Base-by-base conservation (phyloP, 2,888 invertebrate species). In the Helleia helle region DNA sequence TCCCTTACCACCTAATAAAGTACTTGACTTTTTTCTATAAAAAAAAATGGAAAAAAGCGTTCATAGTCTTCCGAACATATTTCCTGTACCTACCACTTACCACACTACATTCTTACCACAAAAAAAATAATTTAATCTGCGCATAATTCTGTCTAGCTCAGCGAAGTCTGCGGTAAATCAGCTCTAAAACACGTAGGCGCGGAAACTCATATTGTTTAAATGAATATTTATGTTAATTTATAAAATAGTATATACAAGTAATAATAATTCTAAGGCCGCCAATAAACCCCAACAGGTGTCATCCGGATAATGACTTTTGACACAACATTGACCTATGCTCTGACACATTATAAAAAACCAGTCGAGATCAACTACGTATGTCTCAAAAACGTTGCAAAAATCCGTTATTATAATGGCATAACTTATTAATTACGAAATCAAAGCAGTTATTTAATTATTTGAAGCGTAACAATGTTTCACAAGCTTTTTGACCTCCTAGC, bases 271-370 rank as follows among this genome's bases (percentile, higher is more conserved):
- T 17, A 37, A 8, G 11, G 4, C 4, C 8, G 11, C n/a, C n/a
- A n/a, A n/a, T n/a, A 15, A 29, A 17, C n/a, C n/a, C n/a, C 25
- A 50, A 50, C 50, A 27, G 41, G 49, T 50, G 17, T 38, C 41
- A 25, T 11, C 40, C 45, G 51, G 48, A 38, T 49, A 51, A 48
- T 47, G 45, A 49, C 50, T 45, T 49, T 17, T 47, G 47, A 51
- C 52, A 47, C 41, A 46, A 26, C 49, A 49, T 46, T 51, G 49
- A 52, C 49, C 51, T 51, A 40, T 38, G 41, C 17, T 29, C 27
- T 5, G 7, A 22, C 5, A 2, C 7, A 22, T 26, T 11, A 26
- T 26, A 26, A 26, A 26, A 9, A 18, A 24, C 7, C 24, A 24
- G n/a, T n/a, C 24, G 24, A 24, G 24, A 24, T 24, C 24, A n/a